A percentile compares a stretch with the other conserved stretches of the same genome.
Conservation (phyloP, 2,797 vertebrate species). For the Hafferia zeledoni region DNA sequence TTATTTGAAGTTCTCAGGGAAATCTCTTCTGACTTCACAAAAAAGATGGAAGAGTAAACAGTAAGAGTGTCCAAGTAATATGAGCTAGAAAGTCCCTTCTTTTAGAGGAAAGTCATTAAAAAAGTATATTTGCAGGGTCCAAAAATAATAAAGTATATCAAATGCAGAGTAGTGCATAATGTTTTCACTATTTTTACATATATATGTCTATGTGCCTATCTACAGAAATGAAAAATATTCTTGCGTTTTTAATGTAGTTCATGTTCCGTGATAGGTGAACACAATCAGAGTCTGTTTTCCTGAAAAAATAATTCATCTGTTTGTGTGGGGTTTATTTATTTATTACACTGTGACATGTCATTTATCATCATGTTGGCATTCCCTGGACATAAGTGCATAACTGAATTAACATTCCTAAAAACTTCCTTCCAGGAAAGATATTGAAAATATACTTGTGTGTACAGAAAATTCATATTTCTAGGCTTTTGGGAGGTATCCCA, state of each 20-base stretch:
- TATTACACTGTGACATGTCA: not conserved
- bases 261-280: conserved; percentile 41
- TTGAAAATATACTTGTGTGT: not conserved
- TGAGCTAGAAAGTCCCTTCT: conserved; percentile 82
- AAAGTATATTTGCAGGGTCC: conserved; percentile 80
- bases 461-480: not conserved
- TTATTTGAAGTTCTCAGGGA: conserved; percentile 89
- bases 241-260: not conserved
- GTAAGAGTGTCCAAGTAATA: conserved; percentile 81
- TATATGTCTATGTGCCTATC: not conserved
- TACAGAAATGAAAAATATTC: not conserved
- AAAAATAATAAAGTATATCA: conserved; percentile 85
- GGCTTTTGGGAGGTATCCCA: not conserved
- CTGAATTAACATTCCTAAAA: conserved; percentile 9
- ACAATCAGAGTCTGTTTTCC: conserved; percentile 5
- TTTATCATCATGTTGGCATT: conserved; percentile 25
- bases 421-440: conserved; percentile 12
- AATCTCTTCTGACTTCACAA: conserved; percentile 86
- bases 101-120: conserved; percentile 81
- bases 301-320: not conserved
- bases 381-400: not conserved
- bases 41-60: conserved; percentile 84
- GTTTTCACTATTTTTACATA: conserved; percentile 62
- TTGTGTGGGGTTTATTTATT: not conserved
- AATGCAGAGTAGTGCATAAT: conserved; percentile 74